Evolutionary conservation across 2,113 vertebrate genomes (phyloP), one percentile per base, ranked within the genome.

Genomic region (Ceratotherium simum): DNA sequence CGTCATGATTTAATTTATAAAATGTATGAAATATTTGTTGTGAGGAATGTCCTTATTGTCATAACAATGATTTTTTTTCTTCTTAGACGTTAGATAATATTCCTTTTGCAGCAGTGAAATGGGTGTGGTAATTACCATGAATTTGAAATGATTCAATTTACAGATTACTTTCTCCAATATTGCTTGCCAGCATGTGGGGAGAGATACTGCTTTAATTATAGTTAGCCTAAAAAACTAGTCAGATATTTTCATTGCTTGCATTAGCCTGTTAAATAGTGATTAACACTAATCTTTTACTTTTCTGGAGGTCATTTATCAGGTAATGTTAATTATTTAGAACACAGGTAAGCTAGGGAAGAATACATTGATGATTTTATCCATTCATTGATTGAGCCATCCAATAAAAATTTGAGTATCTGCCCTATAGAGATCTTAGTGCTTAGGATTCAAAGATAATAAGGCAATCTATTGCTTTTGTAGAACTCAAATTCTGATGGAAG

Each of bases 211-310:
- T 87, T 88, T 82, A 88, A 54, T 69, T 96, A 39, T 82, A 88
- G 39, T 81, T 81, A 75, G 29, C 39, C 18, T 82, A 31, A 76
- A 81, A 60, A 75, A 65, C 1, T 79, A 33, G 51, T 91, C 27
- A n/a, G 2, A 18, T 92, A 42, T 82, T 92, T 95, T 88, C 31
- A 70, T 54, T 96, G 42, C 27, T 91, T 95, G 2, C n/a, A n/a
- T 88, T 82, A 73, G 29, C 67, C 70, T 96, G 75, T 88, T 76
- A 67, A 87, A 2, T 86, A 56, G 73, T 73, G 80, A 36, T 87
- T 67, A 91, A 75, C 1, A 12, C 33, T 75, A 64, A 65, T 91
- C 18, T 3, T 91, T 70, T 96, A 60, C 21, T 91, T 58, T 96
- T 87, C 39, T 58, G 42, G 46, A 86, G 31, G 5, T 75, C 21